Base-by-base conservation (phyloP, 1,140 invertebrate species). In the Lepidurus couesii region DNA sequence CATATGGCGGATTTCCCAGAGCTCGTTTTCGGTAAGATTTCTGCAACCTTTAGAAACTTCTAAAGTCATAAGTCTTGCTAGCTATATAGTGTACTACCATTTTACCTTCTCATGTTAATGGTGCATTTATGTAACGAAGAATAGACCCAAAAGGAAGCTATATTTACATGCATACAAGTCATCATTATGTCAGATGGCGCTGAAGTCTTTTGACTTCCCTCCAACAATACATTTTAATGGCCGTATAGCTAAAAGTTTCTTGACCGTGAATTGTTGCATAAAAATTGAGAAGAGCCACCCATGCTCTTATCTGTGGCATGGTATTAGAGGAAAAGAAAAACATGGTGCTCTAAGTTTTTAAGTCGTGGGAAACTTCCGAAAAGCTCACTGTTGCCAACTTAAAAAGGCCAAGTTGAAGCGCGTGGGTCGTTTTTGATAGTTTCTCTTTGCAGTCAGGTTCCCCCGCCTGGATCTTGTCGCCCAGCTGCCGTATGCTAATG, bases 401-500 rank as follows among this genome's bases (percentile, higher is more conserved):
- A 65, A 65, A 34, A 65, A 65, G 53, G n/a, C 21, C 53, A 1
- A 65, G 53, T 16, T 65, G 53, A 16, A 65, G 13, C 53, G 8
- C 47, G 21, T n/a, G 53, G 53, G 53, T 65, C 53, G 53, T 65
- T 21, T 65, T 65, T 65, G n/a, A 65, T 65, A 65, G 53, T n/a
- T 65, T 21, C 47, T 65, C 47, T 65, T 65, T 65, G 47, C 47
- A 65, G 47, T 65, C n/a, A 21, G 53, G 53, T 65, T 65, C 53
- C 53, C 53, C 53, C 53, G 53, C 53, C 53, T 65, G 16, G 53
- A 65, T 65, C 53, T 65, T 65, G 53, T 65, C 53, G 53, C 53
- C 53, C 53, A 65, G 53, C 53, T 65, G 53, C 53, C 53, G 53
- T 65, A 65, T 65, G 53, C 53, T 65, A 65, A 65, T 65, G 53